Evolutionary conservation across 2,888 invertebrate species (phyloP).

Genomic region (Danaus chrysippus): DNA sequence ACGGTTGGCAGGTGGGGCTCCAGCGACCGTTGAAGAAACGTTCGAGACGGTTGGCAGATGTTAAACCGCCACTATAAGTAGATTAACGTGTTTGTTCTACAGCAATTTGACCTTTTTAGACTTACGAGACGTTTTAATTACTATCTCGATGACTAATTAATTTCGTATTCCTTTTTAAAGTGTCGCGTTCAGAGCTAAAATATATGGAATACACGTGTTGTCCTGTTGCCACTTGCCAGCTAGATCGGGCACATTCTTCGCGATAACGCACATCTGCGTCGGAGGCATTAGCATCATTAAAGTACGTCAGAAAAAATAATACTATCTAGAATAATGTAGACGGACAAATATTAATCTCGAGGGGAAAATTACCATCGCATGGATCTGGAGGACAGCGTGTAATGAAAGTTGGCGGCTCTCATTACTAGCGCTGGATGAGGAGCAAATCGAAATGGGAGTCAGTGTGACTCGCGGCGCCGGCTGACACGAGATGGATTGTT

Average conservation of each 20-base stretch:
- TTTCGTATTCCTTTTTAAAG: slow-evolving; percentile 22
- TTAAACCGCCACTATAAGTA: slow-evolving; percentile 25
- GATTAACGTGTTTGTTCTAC: neutral
- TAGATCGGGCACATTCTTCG: slow-evolving; percentile 56
- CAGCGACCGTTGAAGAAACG: slow-evolving; percentile 28
- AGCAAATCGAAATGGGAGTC: slow-evolving; percentile 76
- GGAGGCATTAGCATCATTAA: slow-evolving; percentile 65
- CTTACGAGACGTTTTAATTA: neutral
- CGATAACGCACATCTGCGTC: slow-evolving; percentile 69
- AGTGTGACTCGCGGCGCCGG: slow-evolving; percentile 72
- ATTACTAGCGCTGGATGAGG: slow-evolving; percentile 54
- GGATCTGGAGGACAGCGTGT: slow-evolving; percentile 46
- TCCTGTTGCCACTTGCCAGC: slow-evolving; percentile 39
- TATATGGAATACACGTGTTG: slow-evolving; percentile 48
- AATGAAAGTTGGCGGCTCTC: slow-evolving; percentile 53
- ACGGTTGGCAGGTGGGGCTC: slow-evolving; percentile 38
- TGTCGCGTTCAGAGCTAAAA: slow-evolving; percentile 16
- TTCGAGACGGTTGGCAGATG: slow-evolving; percentile 41
- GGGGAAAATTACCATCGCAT: slow-evolving; percentile 58
- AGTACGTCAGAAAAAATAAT: slow-evolving; percentile 55
- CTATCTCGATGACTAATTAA: too few species aligned
- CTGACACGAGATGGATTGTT: slow-evolving; percentile 75
- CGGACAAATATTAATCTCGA: slow-evolving; percentile 64
- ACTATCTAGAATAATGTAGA: slow-evolving; percentile 57
- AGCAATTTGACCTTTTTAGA: too few species aligned